These are phyloP conservation scores for Hemichromis elongatus DNA, from an alignment of 2,113 vertebrate species.

Conservation along the genomic window DNA sequence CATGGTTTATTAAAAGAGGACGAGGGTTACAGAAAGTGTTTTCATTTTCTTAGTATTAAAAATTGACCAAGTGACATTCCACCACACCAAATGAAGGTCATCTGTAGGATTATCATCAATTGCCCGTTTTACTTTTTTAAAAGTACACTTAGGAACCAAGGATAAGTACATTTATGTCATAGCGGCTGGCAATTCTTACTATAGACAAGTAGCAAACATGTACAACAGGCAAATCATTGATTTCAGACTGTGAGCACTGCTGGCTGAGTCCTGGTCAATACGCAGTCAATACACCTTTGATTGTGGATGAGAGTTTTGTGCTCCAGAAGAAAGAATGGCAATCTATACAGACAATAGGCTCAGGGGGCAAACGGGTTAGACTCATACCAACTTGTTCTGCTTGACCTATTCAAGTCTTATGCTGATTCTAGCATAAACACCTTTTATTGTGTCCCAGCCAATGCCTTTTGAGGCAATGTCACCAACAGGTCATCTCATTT, in stretches of 20 bases:
- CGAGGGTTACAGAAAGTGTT: background rate
- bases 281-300: conserved; percentile 73
- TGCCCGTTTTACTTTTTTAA: background rate
- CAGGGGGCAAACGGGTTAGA: conserved; percentile 58
- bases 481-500: conserved; percentile 45
- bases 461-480: conserved; percentile 38
- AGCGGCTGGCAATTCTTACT: conserved; percentile 35
- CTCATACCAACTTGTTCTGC: conserved; percentile 15
- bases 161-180: background rate
- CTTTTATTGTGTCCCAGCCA: conserved; percentile 27
- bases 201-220: conserved; percentile 28
- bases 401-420: conserved; percentile 38
- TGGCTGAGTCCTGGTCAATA: conserved; percentile 60
- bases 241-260: conserved; percentile 64
- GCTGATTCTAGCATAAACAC: conserved; percentile 57
- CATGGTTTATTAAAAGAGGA: background rate
- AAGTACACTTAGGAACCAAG: background rate
- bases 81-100: background rate
- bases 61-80: background rate
- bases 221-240: conserved; percentile 66
- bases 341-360: conserved; percentile 70
- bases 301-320: conserved; percentile 70
- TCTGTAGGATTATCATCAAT: background rate
- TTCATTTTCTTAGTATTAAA: background rate
- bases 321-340: conserved; percentile 52